phyloP scores from a whole-genome alignment of 2,888 invertebrate genomes.

The Eupithecia subumbrata region DNA sequence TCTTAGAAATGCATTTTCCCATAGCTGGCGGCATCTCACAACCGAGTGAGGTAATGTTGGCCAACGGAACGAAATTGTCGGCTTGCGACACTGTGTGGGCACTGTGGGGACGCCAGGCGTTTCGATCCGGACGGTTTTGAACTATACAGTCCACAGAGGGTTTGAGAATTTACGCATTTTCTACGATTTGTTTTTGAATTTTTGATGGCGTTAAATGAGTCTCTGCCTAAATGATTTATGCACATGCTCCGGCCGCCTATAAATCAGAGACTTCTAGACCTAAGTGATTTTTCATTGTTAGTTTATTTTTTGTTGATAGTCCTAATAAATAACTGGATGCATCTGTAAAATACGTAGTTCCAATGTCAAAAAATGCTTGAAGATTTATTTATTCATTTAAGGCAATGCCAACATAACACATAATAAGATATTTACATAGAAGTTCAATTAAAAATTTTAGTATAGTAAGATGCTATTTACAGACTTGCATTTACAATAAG shows the following conservation, averaged over 20 bases:
- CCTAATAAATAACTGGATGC: too few relatives aligned
- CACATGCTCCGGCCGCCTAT: too few relatives aligned
- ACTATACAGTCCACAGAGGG: not conserved
- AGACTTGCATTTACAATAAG: too few relatives aligned
- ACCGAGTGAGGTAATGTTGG: constrained; percentile 38
- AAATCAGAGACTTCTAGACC: too few relatives aligned
- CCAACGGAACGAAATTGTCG: constrained; percentile 42
- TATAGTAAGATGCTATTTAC: too few relatives aligned
- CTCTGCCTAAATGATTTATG: too few relatives aligned
- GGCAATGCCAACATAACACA: too few relatives aligned
- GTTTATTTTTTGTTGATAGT: too few relatives aligned
- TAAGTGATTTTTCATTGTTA: too few relatives aligned
- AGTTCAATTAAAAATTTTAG: too few relatives aligned
- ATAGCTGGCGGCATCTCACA: constrained; percentile 40
- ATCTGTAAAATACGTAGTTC: not conserved
- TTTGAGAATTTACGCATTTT: not conserved
- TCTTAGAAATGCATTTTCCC: constrained; percentile 32
- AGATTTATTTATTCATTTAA: too few relatives aligned
- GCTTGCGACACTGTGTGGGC: constrained; percentile 41
- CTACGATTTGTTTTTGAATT: not conserved
- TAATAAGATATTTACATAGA: too few relatives aligned
- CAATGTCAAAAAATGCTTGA: not conserved
- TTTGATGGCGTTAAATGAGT: not conserved
- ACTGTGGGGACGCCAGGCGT: constrained; percentile 15
- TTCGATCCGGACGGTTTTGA: not conserved